Evolutionary conservation across 1,140 invertebrate species (phyloP), one percentile per base, ranked within the genome.

Genomic region (Procambarus virginalis): DNA sequence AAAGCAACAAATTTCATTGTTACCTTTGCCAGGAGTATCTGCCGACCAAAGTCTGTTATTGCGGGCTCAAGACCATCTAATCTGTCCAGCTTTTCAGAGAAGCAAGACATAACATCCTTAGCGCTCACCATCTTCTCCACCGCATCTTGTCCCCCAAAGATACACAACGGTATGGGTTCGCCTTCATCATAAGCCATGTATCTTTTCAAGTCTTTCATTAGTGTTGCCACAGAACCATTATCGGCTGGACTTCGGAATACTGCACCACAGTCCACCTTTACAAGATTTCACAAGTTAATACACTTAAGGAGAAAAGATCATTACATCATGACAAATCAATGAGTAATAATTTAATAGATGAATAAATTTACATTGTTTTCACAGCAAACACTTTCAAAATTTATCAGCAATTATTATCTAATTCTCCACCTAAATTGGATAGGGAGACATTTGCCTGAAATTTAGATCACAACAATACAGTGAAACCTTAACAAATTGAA

Each of bases 101-200:
- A 89, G 75, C 88, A 89, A 4, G 88, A 89, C 88, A 89, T 89
- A 55, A 84, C 81, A 89, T 89, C 88, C 58, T 89, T 89, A 55
- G 88, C 88, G 6, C 81, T 17, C 22, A 89, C 76, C 75, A 83
- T 83, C n/a, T 46, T 22, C 82, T 89, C 88, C 6, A 89, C 81
- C 34, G 73, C n/a, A 0, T 68, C 45, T 17, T 48, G 73, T 34
- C 64, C 80, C 34, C 88, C 88, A 79, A 84, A 89, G 9, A 89
- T 60, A 14, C 80, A 83, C 73, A 89, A 34, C 20, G 88, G 81
- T 34, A 84, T 55, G 6, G 88, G 81, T 12, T 89, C 88, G 0
- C 81, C 75, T 20, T 81, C 77, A 46, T 84, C 73, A 34, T n/a
- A 73, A n/a, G 46, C 81, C 88, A 89, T 78, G n/a, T 89, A 89